Conservation (phyloP, 2,113 vertebrate species). For the Antennarius striatus region DNA sequence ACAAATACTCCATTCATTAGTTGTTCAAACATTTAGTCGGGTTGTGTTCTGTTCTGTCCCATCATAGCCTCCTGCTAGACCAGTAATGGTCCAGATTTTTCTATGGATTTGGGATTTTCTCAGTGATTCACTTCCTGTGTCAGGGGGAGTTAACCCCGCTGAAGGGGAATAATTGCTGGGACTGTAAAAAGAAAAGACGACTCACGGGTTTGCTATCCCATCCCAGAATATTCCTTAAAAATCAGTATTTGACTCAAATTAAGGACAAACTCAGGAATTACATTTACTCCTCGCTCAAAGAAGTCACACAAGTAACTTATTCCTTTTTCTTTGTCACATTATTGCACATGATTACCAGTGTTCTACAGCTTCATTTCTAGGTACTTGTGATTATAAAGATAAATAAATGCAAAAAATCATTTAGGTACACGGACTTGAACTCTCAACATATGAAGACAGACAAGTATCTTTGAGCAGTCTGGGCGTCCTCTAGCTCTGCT, state of each 20-base stretch:
- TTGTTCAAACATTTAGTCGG: background rate
- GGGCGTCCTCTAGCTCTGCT: conserved; percentile 16
- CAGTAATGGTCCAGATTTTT: conserved; percentile 8
- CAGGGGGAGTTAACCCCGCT: background rate
- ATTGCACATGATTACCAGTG: conserved; percentile 59
- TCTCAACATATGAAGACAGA: conserved; percentile 62
- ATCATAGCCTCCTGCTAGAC: conserved; percentile 3
- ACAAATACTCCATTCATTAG: conserved; percentile 51
- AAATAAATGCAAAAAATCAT: conserved; percentile 39
- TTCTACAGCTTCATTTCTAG: conserved; percentile 59
- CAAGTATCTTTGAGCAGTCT: conserved; percentile 51
- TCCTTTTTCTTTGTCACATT: conserved; percentile 10
- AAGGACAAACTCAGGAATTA: conserved; percentile 73
- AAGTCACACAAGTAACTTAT: conserved; percentile 68
- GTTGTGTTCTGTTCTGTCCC: background rate
- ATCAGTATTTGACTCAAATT: conserved; percentile 68
- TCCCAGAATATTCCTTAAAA: conserved; percentile 44
- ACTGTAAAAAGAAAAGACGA: conserved; percentile 33
- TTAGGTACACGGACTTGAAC: conserved; percentile 57
- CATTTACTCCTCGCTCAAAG: conserved; percentile 49
- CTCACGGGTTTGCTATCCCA: conserved; percentile 59
- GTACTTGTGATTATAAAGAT: conserved; percentile 62
- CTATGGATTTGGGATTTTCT: too few relatives aligned
- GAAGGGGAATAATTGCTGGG: conserved; percentile 29
- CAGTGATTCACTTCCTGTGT: conserved; percentile 2